Percentiles rank a stretch among this genome's conserved stretches.
These are phyloP conservation scores for Actinostola sp. DNA, from an alignment of 92 coral and sea anemone genomes.

Conservation along the genomic window DNA sequence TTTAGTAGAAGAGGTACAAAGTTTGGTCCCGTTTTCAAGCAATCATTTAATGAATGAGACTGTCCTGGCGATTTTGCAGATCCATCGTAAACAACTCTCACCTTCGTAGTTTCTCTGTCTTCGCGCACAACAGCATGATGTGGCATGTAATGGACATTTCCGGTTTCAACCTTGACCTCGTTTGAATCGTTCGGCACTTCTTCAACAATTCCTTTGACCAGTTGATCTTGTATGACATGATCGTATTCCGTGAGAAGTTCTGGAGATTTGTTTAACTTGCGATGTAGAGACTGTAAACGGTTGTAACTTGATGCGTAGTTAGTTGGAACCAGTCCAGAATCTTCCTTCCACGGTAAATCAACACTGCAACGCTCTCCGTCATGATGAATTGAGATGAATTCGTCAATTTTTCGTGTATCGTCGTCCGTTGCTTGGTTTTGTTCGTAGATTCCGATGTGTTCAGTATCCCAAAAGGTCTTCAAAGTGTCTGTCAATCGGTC, in stretches of 20 bases:
- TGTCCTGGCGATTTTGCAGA: not conserved
- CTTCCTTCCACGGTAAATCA: too few species aligned
- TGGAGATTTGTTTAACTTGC: not conserved
- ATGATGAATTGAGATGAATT: too few species aligned
- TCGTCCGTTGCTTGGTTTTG: too few species aligned
- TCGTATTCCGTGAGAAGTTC: slow-evolving; percentile 54
- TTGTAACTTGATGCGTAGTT: slow-evolving; percentile 39
- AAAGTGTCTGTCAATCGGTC: slow-evolving; percentile 30
- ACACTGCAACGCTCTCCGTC: too few species aligned
- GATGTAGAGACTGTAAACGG: too few species aligned
- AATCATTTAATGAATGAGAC: slow-evolving; percentile 47
- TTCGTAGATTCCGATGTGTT: slow-evolving; percentile 32
- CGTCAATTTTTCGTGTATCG: too few species aligned
- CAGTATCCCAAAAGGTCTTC: slow-evolving; percentile 32
- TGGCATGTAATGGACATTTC: not conserved
- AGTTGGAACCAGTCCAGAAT: too few species aligned
- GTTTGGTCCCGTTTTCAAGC: slow-evolving; percentile 46
- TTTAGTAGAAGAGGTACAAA: slow-evolving; percentile 45
- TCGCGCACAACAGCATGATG: slow-evolving; percentile 15
- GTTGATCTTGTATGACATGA: slow-evolving; percentile 51
- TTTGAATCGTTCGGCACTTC: too few species aligned
- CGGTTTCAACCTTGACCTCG: not conserved
- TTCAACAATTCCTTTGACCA: slow-evolving; percentile 50
- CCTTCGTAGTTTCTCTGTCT: slow-evolving; percentile 45
- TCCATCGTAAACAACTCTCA: slow-evolving; percentile 54